Evolutionary conservation across 2,888 invertebrate species (phyloP).

Genomic region (Spodoptera littoralis): DNA sequence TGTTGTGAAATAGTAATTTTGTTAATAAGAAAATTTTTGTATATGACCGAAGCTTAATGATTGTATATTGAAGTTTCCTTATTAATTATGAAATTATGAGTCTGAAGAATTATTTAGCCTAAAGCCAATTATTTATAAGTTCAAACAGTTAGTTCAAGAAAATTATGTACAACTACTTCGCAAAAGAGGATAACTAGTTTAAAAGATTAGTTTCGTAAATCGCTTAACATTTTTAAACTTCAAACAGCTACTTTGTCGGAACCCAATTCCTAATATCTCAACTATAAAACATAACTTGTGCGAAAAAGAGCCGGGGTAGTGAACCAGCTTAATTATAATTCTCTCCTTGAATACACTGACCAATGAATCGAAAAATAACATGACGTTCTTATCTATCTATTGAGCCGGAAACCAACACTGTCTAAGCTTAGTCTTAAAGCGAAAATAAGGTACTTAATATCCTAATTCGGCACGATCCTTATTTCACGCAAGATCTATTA

Average conservation of each 20-base stretch:
- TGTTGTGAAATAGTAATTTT: conserved; percentile 13
- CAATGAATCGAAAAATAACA: conserved; percentile 33
- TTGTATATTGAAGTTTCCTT: too few relatives aligned
- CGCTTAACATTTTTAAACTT: too few relatives aligned
- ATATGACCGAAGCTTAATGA: background rate
- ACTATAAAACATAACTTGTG: background rate
- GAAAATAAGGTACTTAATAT: conserved; percentile 43
- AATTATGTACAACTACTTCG: too few relatives aligned
- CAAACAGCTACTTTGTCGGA: too few relatives aligned
- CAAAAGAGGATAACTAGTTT: too few relatives aligned
- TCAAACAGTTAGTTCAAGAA: too few relatives aligned
- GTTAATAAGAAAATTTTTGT: conserved; percentile 12
- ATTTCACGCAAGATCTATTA: conserved; percentile 74
- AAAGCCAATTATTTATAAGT: too few relatives aligned
- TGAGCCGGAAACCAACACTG: conserved; percentile 16
- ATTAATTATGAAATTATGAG: too few relatives aligned
- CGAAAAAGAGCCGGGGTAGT: too few relatives aligned
- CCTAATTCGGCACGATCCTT: conserved; percentile 58
- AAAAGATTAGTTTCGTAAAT: too few relatives aligned
- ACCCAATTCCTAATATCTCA: too few relatives aligned
- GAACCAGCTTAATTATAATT: conserved; percentile 13
- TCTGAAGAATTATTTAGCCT: too few relatives aligned
- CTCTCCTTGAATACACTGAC: background rate
- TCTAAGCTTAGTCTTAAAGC: conserved; percentile 28
- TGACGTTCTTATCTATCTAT: conserved; percentile 11